Percentiles rank a stretch among this genome's conserved stretches.
Evolutionary conservation across 2,888 invertebrate genomes (phyloP).

Genomic region (Mycogona germanica): DNA sequence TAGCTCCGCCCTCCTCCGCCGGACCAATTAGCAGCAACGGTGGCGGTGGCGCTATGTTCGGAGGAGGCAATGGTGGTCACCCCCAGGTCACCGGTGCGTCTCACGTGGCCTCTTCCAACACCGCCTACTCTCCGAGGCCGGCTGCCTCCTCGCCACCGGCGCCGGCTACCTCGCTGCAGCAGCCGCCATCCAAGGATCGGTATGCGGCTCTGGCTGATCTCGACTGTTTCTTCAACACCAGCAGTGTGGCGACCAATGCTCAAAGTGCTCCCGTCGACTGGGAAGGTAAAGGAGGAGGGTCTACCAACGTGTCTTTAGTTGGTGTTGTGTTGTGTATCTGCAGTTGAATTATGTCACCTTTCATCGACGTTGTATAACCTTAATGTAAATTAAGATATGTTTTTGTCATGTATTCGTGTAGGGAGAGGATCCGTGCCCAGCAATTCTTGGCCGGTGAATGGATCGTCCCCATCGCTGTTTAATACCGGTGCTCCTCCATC

Average conservation of each 20-base stretch:
- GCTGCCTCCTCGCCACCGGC: conserved; percentile 1
- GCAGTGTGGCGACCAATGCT: neutral
- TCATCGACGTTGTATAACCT: neutral
- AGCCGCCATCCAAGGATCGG: conserved; percentile 54
- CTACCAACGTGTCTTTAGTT: neutral
- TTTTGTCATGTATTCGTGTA: neutral
- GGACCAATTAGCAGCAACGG: too few species aligned
- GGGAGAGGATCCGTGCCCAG: conserved; percentile 1
- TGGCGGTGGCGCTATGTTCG: too few species aligned
- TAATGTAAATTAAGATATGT: too few species aligned
- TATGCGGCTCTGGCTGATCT: conserved; percentile 93
- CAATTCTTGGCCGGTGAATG: conserved; percentile 7
- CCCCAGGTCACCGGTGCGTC: too few species aligned
- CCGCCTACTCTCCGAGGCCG: neutral
- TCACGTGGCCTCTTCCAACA: too few species aligned
- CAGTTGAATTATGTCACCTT: neutral
- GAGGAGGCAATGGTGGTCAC: neutral
- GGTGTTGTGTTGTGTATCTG: neutral
- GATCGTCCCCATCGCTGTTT: conserved; percentile 7
- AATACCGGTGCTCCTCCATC: neutral
- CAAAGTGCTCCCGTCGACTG: conserved; percentile 10
- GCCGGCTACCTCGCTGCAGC: neutral
- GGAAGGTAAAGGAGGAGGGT: conserved; percentile 9
- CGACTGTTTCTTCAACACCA: conserved; percentile 48
- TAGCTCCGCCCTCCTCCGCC: neutral